A percentile compares a stretch with the other conserved stretches of the same genome.
Evolutionary conservation across 1,140 invertebrate species (phyloP).

Genomic region (Nasonia giraulti): DNA sequence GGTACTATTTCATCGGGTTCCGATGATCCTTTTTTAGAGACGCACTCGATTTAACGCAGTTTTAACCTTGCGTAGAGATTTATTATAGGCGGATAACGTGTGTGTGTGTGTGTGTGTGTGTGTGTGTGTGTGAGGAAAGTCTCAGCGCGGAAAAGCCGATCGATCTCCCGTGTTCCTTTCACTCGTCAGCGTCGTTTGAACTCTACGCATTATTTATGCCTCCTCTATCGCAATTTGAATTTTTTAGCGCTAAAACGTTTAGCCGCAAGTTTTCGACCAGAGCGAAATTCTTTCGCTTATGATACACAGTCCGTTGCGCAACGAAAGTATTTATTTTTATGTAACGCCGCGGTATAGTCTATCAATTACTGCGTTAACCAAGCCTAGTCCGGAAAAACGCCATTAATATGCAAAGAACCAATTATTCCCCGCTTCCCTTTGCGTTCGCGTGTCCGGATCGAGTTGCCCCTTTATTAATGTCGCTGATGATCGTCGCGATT

Average conservation of each 20-base stretch:
- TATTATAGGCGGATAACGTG: no score
- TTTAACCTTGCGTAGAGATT: no score
- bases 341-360: background rate
- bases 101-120: no score
- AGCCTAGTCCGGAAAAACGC: conserved; percentile 8
- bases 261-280: background rate
- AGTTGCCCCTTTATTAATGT: conserved; percentile 48
- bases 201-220: background rate
- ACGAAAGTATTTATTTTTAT: background rate
- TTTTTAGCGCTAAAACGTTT: background rate
- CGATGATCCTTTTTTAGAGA: no score
- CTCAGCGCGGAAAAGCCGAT: conserved; percentile 20
- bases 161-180: conserved; percentile 36
- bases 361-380: background rate
- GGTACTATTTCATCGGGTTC: no score
- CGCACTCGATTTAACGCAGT: no score
- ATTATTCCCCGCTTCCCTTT: conserved; percentile 16
- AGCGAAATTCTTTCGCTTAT: no score
- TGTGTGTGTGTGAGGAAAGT: background rate
- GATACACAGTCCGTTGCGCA: background rate
- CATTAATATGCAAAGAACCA: conserved; percentile 32
- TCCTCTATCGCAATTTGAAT: background rate
- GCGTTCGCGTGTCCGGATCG: conserved; percentile 27
- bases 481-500: conserved; percentile 42
- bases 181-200: background rate